These are phyloP conservation scores for Leucoptera coffeella DNA, from an alignment of 2,888 invertebrate species.

Conservation along the genomic window DNA sequence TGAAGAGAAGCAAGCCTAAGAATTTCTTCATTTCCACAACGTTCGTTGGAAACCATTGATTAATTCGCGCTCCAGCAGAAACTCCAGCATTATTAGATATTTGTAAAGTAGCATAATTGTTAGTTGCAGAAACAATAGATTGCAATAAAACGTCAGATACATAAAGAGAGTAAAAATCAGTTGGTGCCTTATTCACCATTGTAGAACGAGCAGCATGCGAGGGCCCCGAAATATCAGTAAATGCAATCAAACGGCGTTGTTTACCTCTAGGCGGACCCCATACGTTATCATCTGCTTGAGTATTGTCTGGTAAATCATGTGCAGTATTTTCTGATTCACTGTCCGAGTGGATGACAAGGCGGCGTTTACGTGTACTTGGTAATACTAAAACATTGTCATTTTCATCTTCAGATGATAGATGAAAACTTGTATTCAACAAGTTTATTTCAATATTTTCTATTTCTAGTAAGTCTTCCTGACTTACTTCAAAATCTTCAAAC, in stretches of 20 bases:
- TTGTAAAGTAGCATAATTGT: not conserved
- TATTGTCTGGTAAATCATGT: not conserved
- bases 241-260: not conserved
- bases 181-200: not conserved
- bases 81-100: not conserved
- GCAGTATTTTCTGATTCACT: not conserved
- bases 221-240: not conserved
- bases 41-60: not conserved
- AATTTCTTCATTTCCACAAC: not conserved
- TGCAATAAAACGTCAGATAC: not conserved
- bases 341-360: not conserved
- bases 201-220: not conserved
- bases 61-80: not conserved
- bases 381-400: not conserved
- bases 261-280: not conserved
- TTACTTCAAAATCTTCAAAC: not conserved
- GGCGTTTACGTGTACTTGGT: not conserved
- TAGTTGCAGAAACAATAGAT: not conserved
- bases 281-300: not conserved
- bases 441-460: not conserved
- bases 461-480: not conserved
- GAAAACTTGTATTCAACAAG: not conserved
- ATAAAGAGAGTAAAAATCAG: not conserved
- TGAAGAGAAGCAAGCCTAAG: not conserved
- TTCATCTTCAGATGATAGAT: not conserved